Evolutionary conservation across 2,888 invertebrate species (phyloP), one percentile per base, ranked within the genome.

Genomic region (Sinhomidia bicolor): DNA sequence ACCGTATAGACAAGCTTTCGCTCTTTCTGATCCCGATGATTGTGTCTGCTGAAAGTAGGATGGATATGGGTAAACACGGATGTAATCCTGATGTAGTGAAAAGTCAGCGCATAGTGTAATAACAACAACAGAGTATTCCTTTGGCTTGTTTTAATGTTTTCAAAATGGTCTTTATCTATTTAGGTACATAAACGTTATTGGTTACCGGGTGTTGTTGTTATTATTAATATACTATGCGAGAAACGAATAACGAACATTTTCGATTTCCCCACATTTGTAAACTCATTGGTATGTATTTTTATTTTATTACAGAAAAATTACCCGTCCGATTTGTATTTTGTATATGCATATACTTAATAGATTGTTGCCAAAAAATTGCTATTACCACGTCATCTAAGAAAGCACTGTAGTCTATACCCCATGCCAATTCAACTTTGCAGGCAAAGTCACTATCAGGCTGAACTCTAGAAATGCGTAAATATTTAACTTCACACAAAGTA

Each of bases 21-120:
- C 23, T 23, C 9, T n/a, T 44, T 51, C 20, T 81, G 29, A 65
- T 82, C 82, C n/a, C n/a, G n/a, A 65, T 81, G 65, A 65, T 54
- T 68, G 32, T 32, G 60, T 57, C 60, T 57, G 41, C 60, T 57
- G 41, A 60, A 7, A 36, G 7, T 36, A 7, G 36, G 68, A 68
- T 7, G 36, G 68, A 44, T 20, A 57, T 23, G 9, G 57, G 51
- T 51, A 9, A 12, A 23, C 17, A 14, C n/a, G 6, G 14, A 6
- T 23, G 57, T 23, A 57, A 57, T 57, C 57, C 57, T 57, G 23
- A n/a, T 57, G 57, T 57, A 17, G 57, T 20, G 5, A 57, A 6
- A 57, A 57, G 57, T 23, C 57, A 57, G 20, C 23, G 54, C 54
- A n/a, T n/a, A 54, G 54, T 54, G 54, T 54, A 10, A 65, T 32